Conservation (phyloP, 2,797 vertebrate genomes). For the Dendrocincla fuliginosa region DNA sequence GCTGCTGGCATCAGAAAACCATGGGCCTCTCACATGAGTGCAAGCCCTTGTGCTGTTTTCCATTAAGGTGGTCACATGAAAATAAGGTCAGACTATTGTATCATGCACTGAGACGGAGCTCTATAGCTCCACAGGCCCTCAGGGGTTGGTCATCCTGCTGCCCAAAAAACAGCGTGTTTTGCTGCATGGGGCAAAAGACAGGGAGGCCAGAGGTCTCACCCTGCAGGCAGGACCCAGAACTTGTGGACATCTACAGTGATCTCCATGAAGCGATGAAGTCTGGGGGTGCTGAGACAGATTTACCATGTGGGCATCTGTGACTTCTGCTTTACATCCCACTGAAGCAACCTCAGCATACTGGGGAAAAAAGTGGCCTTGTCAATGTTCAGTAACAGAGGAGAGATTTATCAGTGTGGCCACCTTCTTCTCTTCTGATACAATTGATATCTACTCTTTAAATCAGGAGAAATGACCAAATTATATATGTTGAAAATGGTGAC, state of each 20-base stretch:
- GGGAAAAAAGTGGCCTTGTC: neutral
- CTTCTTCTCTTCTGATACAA: neutral
- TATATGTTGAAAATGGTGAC: neutral
- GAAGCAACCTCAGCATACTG: neutral
- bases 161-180: neutral
- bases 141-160: neutral
- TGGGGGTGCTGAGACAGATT: neutral
- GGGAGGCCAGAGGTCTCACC: fast-evolving
- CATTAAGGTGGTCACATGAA: neutral
- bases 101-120: neutral
- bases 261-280: neutral
- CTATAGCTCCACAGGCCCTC: neutral
- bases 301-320: neutral
- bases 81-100: neutral
- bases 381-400: neutral
- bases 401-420: neutral
- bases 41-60: neutral
- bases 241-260: neutral
- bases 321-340: neutral
- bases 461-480: neutral
- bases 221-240: neutral
- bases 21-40: neutral
- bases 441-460: neutral
- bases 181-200: neutral
- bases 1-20: neutral